Evolutionary conservation across 2,888 invertebrate species (phyloP).

Genomic region (Himalopsyche kuldschensis): DNA sequence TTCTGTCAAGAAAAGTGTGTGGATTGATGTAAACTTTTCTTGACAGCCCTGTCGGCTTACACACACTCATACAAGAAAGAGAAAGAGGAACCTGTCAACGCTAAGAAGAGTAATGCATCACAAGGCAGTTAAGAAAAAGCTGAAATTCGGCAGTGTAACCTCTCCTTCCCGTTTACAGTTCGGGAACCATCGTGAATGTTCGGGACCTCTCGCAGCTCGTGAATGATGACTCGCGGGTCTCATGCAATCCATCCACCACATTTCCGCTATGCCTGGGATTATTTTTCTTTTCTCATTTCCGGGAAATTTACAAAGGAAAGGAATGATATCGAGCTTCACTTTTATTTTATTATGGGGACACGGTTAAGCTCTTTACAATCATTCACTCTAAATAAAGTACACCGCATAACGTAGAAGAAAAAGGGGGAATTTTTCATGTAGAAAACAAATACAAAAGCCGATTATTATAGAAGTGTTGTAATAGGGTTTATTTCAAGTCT

Average conservation of each 20-base stretch:
- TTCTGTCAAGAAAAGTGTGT: too few relatives aligned
- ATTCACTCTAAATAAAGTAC: too few relatives aligned
- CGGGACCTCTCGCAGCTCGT: neutral
- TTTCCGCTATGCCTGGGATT: constrained; percentile 5
- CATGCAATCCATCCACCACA: constrained; percentile 8
- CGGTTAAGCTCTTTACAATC: neutral
- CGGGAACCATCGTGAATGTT: neutral
- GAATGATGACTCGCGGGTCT: constrained; percentile 5
- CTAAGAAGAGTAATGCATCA: constrained; percentile 1
- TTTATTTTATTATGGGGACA: neutral
- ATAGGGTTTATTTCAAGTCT: too few relatives aligned
- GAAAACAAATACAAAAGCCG: too few relatives aligned
- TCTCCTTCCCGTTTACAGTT: neutral
- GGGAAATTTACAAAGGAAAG: neutral
- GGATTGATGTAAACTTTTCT: neutral
- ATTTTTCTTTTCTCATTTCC: constrained; percentile 14
- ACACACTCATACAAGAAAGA: neutral
- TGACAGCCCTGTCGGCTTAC: neutral
- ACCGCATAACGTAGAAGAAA: too few relatives aligned
- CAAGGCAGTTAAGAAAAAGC: constrained; percentile 1
- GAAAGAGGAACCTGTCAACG: neutral
- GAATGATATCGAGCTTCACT: neutral
- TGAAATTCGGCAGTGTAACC: neutral
- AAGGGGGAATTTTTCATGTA: too few relatives aligned
- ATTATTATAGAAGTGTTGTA: too few relatives aligned